Conservation (phyloP, 2,888 invertebrate species). For the Maniola hyperantus region DNA sequence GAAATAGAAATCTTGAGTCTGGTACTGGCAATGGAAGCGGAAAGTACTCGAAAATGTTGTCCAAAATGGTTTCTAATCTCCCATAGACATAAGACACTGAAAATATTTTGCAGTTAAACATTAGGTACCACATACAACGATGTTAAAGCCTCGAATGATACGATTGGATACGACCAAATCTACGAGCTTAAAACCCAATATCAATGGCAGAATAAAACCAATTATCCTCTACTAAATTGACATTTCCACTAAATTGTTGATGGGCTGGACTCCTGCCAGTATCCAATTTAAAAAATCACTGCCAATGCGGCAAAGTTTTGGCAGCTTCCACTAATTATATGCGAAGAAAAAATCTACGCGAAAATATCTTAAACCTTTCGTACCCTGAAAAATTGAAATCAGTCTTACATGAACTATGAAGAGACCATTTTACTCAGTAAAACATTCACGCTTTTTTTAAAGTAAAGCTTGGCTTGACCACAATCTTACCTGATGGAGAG, state of each 20-base stretch:
- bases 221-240: constrained; percentile 22
- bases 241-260: constrained; percentile 67
- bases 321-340: constrained; percentile 42
- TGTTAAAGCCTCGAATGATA: neutral
- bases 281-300: constrained; percentile 71
- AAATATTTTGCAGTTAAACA: neutral
- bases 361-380: constrained; percentile 1
- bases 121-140: neutral
- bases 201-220: constrained; percentile 21
- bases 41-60: no score
- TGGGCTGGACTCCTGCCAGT: constrained; percentile 68
- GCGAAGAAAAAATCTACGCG: constrained; percentile 23
- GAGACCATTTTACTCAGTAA: no score
- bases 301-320: constrained; percentile 49
- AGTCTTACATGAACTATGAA: neutral
- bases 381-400: neutral
- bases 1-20: no score
- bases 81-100: no score
- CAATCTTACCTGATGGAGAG: no score
- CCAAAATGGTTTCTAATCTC: no score
- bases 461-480: no score
- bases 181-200: constrained; percentile 14
- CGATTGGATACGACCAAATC: neutral
- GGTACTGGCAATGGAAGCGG: no score
- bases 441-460: no score